Percentiles rank a stretch among this genome's conserved stretches.
Conservation (phyloP, 2,888 invertebrate genomes). For the Apodemia zela region DNA sequence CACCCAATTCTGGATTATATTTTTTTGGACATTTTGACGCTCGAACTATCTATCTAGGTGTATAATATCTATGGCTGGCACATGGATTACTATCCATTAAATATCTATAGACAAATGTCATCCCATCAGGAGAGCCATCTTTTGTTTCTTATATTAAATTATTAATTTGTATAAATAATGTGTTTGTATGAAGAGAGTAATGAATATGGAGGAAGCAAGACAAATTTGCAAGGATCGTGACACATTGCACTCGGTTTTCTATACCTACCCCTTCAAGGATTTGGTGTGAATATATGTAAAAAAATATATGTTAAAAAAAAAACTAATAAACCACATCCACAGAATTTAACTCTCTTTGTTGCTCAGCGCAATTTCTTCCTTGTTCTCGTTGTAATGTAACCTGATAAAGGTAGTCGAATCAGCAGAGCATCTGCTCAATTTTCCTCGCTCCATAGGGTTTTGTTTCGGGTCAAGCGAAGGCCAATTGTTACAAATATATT, state of each 20-base stretch:
- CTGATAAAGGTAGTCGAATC: slow-evolving; percentile 49
- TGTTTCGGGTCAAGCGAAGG: slow-evolving; percentile 37
- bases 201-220: too few relatives aligned
- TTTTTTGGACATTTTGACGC: too few relatives aligned
- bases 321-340: slow-evolving; percentile 21
- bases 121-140: neutral
- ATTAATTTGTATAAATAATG: too few relatives aligned
- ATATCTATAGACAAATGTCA: neutral
- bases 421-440: slow-evolving; percentile 60
- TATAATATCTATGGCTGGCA: too few relatives aligned
- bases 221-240: too few relatives aligned
- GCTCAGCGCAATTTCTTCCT: slow-evolving; percentile 31
- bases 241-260: too few relatives aligned
- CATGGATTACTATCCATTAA: neutral
- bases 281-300: neutral
- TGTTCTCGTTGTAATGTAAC: slow-evolving; percentile 48
- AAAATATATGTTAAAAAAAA: too few relatives aligned
- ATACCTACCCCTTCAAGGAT: too few relatives aligned
- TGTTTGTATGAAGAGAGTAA: too few relatives aligned
- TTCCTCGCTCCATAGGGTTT: slow-evolving; percentile 42
- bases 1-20: too few relatives aligned
- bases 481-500: slow-evolving; percentile 30
- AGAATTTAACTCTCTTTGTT: neutral
- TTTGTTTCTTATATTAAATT: too few relatives aligned
- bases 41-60: too few relatives aligned